Evolutionary conservation across 1,140 invertebrate species (phyloP), one percentile per base, ranked within the genome.

Genomic region (Pseudomyrmex dendroicus): DNA sequence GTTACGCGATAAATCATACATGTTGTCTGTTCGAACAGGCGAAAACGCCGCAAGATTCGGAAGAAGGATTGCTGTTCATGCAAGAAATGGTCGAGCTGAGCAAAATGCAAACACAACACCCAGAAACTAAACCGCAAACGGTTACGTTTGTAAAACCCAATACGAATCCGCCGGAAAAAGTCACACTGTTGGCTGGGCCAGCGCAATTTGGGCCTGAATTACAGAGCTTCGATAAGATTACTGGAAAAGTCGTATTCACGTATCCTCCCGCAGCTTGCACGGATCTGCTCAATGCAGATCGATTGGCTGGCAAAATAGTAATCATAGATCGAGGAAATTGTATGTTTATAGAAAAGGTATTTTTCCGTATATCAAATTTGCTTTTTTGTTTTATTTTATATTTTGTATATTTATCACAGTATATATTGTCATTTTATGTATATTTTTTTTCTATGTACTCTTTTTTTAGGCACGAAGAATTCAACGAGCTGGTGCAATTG

Each of bases 21-120:
- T 35, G 1, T 17, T 12, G 52, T 73, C 46, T 35, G 15, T 77
- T 84, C 62, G 83, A 95, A 66, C 91, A 98, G 98, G 98, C 98
- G 12, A 96, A 96, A 91, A 97, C 97, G 63, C 94, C 96, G 13
- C 96, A 97, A 86, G 97, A 98, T 91, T 98, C 98, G 1, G 97
- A 99, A 91, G 97, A 99, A 94, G 99, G 99, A 0, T 92, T 99
- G 25, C 95, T 97, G 46, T 99, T 99, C 90, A 99, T 99, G 98
- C 97, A 99, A 90, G 99, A 99, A 95, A 99, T 99, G 98, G 96
- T 98, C 9, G 97, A 99, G 94, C 94, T 98, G 61, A 98, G 98
- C 50, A 97, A 97, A 91, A 93, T 95, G 78, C 96, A 97, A 91
- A 92, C 94, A 13, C 94, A 96, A 82, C 95, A 96, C 88, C 93